Evolutionary conservation across 2,797 vertebrate species (phyloP).

Genomic region (Salmo trutta): DNA sequence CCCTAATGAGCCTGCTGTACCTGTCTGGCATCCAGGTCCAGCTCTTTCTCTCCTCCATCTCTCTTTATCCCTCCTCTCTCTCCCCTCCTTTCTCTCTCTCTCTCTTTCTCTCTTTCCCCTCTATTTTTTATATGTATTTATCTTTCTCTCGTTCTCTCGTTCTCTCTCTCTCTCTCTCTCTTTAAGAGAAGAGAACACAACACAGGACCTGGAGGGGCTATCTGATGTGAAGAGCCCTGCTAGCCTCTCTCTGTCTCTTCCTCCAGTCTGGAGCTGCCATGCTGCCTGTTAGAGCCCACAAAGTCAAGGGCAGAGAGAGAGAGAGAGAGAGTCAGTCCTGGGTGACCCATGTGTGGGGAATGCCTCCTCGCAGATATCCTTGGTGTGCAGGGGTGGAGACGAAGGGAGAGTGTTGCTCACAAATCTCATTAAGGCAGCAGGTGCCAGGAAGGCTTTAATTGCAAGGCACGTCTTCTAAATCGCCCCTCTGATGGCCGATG

Average conservation of each 20-base stretch:
- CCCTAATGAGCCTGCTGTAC: neutral
- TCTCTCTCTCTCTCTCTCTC: neutral
- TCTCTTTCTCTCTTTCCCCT: neutral
- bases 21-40: neutral
- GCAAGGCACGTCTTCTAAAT: neutral
- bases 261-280: neutral
- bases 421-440: slow-evolving; percentile 40
- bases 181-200: slow-evolving; percentile 1
- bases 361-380: slow-evolving; percentile 45
- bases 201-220: slow-evolving; percentile 37
- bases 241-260: slow-evolving; percentile 19
- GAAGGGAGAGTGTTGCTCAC: slow-evolving; percentile 26
- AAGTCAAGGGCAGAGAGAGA: neutral
- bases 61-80: neutral
- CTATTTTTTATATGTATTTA: too few species aligned
- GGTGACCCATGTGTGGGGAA: neutral
- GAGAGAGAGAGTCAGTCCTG: neutral
- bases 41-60: neutral
- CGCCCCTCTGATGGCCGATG: neutral
- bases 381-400: slow-evolving; percentile 33
- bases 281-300: neutral
- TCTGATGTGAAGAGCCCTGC: slow-evolving; percentile 17
- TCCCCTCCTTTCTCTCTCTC: slow-evolving; percentile 2
- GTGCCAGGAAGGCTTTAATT: neutral
- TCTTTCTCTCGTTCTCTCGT: neutral